phyloP scores from a whole-genome alignment of 2,797 vertebrate species.

The Tragopan temminckii region DNA sequence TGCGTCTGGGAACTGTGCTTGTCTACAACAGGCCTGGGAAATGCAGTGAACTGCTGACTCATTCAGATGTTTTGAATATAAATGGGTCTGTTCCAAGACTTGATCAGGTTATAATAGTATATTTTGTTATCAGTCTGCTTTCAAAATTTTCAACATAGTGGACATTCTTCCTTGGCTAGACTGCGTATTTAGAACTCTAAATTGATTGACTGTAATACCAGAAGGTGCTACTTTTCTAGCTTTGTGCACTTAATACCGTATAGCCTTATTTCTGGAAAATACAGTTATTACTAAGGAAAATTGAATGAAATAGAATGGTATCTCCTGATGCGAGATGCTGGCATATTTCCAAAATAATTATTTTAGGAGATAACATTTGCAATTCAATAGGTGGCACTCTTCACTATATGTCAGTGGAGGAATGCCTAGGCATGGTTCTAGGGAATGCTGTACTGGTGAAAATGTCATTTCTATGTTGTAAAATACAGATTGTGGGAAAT shows the following conservation, averaged over 20 bases:
- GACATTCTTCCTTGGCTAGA: conserved; percentile 20
- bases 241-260: neutral
- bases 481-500: neutral
- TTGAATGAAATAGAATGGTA: neutral
- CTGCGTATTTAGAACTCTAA: neutral
- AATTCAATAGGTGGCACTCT: conserved; percentile 66
- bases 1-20: conserved; percentile 16
- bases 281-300: neutral
- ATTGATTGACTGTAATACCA: neutral
- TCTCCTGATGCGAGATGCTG: neutral
- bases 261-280: neutral
- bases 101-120: neutral
- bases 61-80: conserved; percentile 41
- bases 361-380: neutral
- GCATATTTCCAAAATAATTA: neutral
- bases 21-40: conserved; percentile 56
- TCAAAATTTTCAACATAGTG: conserved; percentile 2
- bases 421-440: neutral
- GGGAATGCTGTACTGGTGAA: neutral
- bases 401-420: neutral
- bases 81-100: conserved; percentile 27
- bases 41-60: conserved; percentile 43
- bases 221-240: neutral
- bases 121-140: conserved; percentile 26
- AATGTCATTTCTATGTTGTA: neutral